Conservation (phyloP, 2,797 vertebrate species). For the Natrix natrix region DNA sequence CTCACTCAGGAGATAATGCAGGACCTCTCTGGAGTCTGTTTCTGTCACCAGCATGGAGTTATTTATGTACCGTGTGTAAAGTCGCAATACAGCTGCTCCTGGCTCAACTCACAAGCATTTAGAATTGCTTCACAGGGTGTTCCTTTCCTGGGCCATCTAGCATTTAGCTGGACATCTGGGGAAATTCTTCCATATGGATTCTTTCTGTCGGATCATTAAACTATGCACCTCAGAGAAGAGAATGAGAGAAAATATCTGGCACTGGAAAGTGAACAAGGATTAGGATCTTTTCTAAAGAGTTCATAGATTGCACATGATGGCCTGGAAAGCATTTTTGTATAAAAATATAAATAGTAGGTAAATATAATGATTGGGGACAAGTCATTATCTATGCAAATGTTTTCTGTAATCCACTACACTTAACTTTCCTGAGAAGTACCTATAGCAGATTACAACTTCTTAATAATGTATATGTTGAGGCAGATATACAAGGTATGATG, state of each 20-base stretch:
- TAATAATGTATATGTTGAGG: not conserved
- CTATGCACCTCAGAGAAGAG: constrained; percentile 10
- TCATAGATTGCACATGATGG: not conserved
- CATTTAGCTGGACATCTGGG: constrained; percentile 13
- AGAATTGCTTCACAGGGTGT: constrained; percentile 32
- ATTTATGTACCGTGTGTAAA: constrained; percentile 22
- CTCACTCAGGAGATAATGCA: constrained; percentile 56
- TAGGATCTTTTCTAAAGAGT: not conserved
- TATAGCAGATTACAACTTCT: not conserved
- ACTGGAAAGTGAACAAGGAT: not conserved
- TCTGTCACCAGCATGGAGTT: constrained; percentile 19
- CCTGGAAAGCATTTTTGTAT: not conserved
- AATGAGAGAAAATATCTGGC: not conserved
- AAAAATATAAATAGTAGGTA: not conserved
- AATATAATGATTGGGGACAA: not conserved
- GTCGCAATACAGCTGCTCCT: constrained; percentile 26
- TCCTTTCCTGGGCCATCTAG: constrained; percentile 14
- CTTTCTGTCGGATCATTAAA: constrained; percentile 18
- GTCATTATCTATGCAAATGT: not conserved
- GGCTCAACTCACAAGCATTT: constrained; percentile 9
- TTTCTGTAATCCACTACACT: not conserved
- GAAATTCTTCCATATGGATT: constrained; percentile 15
- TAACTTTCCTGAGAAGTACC: not conserved
- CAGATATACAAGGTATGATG: not conserved
- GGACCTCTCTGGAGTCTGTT: constrained; percentile 31